These are phyloP conservation scores for Germaria angustata DNA, from an alignment of 2,888 invertebrate genomes.

Conservation along the genomic window DNA sequence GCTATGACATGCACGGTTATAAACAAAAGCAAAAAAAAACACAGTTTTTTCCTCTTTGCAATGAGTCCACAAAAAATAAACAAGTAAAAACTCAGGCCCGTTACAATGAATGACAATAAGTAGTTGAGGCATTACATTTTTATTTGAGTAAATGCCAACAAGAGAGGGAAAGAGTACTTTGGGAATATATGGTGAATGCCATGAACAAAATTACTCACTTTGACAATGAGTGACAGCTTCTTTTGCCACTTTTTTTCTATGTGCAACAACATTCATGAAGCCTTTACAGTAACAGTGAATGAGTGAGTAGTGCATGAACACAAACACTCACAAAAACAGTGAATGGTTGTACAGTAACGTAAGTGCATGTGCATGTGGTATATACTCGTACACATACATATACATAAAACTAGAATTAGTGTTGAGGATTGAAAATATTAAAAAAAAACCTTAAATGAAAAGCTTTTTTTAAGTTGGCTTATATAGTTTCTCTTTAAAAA, in stretches of 20 bases:
- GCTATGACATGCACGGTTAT: conserved; percentile 39
- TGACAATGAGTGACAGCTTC: conserved; percentile 68
- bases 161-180: neutral
- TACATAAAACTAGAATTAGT: conserved; percentile 21
- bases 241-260: conserved; percentile 64
- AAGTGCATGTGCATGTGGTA: neutral
- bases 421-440: conserved; percentile 36
- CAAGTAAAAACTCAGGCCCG: conserved; percentile 15
- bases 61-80: neutral
- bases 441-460: conserved; percentile 32
- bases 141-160: neutral
- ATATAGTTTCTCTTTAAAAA: conserved; percentile 22
- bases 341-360: neutral
- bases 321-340: neutral
- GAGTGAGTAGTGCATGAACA: neutral
- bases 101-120: conserved; percentile 62
- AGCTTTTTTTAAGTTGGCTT: conserved; percentile 34
- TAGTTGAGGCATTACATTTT: conserved; percentile 57
- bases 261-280: neutral
- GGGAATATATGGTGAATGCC: conserved; percentile 37
- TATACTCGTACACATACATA: neutral
- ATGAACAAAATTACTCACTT: conserved; percentile 62
- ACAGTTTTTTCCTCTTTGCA: conserved; percentile 5
- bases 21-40: conserved; percentile 8
- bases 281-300: neutral